Base-by-base conservation (phyloP, 2,113 vertebrate species). In the Dasyprocta punctata region DNA sequence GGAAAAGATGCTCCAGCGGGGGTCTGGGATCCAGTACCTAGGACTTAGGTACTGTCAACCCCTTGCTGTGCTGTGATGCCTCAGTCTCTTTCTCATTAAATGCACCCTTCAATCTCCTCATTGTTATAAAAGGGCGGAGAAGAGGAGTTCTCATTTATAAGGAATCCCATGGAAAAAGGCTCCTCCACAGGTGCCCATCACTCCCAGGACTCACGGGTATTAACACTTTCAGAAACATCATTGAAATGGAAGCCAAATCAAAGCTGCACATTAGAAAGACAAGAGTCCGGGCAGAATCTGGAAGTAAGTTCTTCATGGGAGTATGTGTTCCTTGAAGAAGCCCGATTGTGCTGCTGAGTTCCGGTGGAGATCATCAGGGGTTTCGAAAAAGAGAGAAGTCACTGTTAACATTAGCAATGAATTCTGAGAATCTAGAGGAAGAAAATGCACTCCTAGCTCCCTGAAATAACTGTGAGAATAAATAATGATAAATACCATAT, bases 401-500 rank as follows among this genome's bases (percentile, higher is more conserved):
- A 52, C 80, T 73, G 60, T 19, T 89, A 86, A 67, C 67, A 56
- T 82, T 84, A 86, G 86, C 83, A 67, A 83, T 87, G 90, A 58
- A 47, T 54, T 89, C 69, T 60, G 73, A 86, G 86, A 67, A 58
- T 77, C 56, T 44, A 67, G 49, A 61, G 54, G 71, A 78, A 78
- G 82, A 88, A 94, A 93, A 89, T 20, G 12, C 58, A 89, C 77
- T 63, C 61, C 33, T 49, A 90, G 17, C 56, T 58, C 65, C 67
- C 73, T 87, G 81, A 36, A 91, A 52, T 38, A 71, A 91, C 78
- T 81, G 65, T 86, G 96, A 93, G 93, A 92, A 88, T 83, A 97
- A 97, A 94, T 92, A 94, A 61, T 77, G 89, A 96, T 87, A 97
- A 97, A 96, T 65, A 92, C 38, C 22, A 5, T 33, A 84, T 96